These are phyloP conservation scores for Cydia pomonella DNA, from an alignment of 1,140 invertebrate species.

Conservation along the genomic window DNA sequence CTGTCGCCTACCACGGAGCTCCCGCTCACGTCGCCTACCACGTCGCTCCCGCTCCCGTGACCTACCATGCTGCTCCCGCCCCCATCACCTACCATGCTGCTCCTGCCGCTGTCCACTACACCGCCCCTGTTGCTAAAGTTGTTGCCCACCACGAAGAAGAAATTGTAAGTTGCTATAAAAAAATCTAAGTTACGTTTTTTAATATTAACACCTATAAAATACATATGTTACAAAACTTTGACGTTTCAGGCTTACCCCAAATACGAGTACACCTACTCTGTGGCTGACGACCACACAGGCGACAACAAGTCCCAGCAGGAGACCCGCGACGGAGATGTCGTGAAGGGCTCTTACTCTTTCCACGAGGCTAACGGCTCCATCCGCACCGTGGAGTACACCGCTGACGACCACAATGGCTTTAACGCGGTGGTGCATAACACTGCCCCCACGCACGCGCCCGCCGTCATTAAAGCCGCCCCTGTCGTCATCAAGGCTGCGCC, in stretches of 20 bases:
- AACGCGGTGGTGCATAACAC: slow-evolving; percentile 81
- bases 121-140: slow-evolving; percentile 50
- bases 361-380: slow-evolving; percentile 80
- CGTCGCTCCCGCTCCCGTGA: slow-evolving; percentile 44
- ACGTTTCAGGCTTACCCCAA: slow-evolving; percentile 66
- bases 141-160: slow-evolving; percentile 48
- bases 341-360: slow-evolving; percentile 80
- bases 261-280: slow-evolving; percentile 79
- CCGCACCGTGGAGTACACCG: slow-evolving; percentile 78
- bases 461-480: slow-evolving; percentile 35
- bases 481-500: too few species aligned
- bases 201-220: too few species aligned
- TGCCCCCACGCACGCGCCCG: slow-evolving; percentile 59
- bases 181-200: neutral
- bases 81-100: slow-evolving; percentile 48
- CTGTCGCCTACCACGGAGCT: too few species aligned
- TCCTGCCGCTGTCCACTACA: slow-evolving; percentile 43
- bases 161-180: slow-evolving; percentile 42
- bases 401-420: slow-evolving; percentile 80
- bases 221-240: too few species aligned
- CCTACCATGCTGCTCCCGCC: slow-evolving; percentile 46
- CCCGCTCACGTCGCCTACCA: slow-evolving; percentile 43
- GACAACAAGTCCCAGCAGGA: slow-evolving; percentile 81
- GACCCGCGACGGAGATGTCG: slow-evolving; percentile 77
- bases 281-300: slow-evolving; percentile 76